These are phyloP conservation scores for Bubo scandiacus DNA, from an alignment of 2,113 vertebrate genomes.

Conservation along the genomic window DNA sequence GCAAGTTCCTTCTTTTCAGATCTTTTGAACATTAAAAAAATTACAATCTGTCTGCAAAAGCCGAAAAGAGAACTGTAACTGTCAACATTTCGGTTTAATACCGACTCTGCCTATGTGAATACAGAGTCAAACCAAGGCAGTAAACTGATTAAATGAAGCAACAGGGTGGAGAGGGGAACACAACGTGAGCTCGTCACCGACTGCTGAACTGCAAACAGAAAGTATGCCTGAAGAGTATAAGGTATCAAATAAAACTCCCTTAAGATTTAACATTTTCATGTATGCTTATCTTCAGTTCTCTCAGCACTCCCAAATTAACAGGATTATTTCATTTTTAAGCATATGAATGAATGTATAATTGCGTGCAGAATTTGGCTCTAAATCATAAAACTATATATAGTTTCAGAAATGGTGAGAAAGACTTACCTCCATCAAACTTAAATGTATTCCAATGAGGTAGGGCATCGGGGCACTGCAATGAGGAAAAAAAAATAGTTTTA, in stretches of 20 bases:
- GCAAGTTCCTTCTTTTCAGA: conserved; percentile 62
- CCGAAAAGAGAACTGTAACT: conserved; percentile 53
- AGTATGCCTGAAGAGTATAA: not conserved
- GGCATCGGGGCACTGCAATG: conserved; percentile 85
- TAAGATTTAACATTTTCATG: accelerated
- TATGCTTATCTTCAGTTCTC: not conserved
- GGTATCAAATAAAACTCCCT: not conserved
- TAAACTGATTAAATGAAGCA: not conserved
- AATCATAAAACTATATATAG: not conserved
- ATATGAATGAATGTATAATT: conserved; percentile 10
- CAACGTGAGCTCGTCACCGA: not conserved
- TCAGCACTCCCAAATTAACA: not conserved
- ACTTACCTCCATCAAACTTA: conserved; percentile 88
- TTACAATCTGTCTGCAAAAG: conserved; percentile 61
- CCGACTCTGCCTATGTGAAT: not conserved
- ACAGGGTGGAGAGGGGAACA: not conserved
- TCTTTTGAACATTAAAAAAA: conserved; percentile 56
- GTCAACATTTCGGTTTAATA: conserved; percentile 45
- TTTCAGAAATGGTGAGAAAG: not conserved
- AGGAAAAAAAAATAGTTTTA: conserved; percentile 70
- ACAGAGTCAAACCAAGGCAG: not conserved
- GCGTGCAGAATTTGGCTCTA: not conserved
- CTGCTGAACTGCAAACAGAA: not conserved
- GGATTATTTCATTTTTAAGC: not conserved
- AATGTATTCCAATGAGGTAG: conserved; percentile 89